Base-by-base conservation (phyloP, 1,140 invertebrate genomes). In the Lordiphosa mommai region DNA sequence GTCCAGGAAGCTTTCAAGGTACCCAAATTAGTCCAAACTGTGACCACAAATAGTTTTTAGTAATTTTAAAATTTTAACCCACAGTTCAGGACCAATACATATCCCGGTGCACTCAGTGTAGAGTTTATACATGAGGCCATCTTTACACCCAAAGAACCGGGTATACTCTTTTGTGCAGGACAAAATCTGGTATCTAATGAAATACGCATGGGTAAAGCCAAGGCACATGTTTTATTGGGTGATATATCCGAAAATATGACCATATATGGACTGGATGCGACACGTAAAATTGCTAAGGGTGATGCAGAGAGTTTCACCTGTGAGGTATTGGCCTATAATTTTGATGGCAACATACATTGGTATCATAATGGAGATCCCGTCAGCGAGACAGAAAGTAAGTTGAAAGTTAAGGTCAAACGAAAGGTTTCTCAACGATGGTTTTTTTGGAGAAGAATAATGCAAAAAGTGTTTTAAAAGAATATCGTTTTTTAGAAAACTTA, bases 301-400 rank as follows among this genome's bases (percentile, higher is more conserved):
- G 92, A 93, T 56, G 63, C 90, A 37, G 37, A 92, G 2, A 85
- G 66, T 16, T 44, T 93, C 1, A 90, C 85, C 4, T 93, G 92
- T 69, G 90, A 89, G 3, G 92, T 90, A 2, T 90, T 91, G 1
- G 80, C 90, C 16, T 91, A 92, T 33, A 90, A 92, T 65, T 92
- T 90, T 30, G 87, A 89, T 3, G 58, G 82, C 14, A 53, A 88
- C 2, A 57, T 92, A 7, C 36, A 61, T 16, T 92, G 91, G 91
- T 72, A 59, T 12, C 61, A 57, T 16, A 36, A 86, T 48, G 72
- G 71, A 5, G 51, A 66, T 6, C 61, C 52, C 0, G 12, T 87
- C 8, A 37, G 14, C 16, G 51, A 66, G 1, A 53, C 48, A 10
- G 13, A 49, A 1, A 27, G 73, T 80, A 51, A 55, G 46, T 29